Conservation (phyloP, 2,113 vertebrate genomes). For the Anoplopoma fimbria region DNA sequence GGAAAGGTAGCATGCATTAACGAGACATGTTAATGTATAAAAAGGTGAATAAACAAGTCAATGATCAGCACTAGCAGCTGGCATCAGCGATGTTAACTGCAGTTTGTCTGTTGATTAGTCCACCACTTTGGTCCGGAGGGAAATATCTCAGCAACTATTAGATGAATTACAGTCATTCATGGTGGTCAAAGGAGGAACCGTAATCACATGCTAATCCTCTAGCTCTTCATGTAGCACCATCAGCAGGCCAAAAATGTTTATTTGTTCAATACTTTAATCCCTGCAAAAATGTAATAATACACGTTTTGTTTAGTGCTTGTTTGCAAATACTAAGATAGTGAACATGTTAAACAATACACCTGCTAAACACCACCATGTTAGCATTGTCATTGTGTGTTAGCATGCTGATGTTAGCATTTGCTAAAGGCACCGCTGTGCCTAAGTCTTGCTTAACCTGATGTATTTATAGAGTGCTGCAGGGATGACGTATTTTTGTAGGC, state of each 20-base stretch:
- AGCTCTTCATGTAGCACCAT: neutral
- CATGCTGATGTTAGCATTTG: neutral
- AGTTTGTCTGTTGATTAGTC: neutral
- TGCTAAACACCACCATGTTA: neutral
- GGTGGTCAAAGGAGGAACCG: neutral
- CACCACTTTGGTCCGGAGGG: neutral
- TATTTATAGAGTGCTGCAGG: neutral
- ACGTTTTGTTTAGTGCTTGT: too few relatives aligned
- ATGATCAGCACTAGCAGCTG: neutral
- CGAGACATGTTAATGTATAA: neutral
- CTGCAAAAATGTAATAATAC: too few relatives aligned
- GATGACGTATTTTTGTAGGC: neutral
- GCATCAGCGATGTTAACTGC: neutral
- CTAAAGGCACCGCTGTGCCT: neutral
- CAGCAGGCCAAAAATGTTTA: neutral
- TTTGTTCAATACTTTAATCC: neutral
- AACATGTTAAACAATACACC: neutral
- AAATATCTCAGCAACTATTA: neutral
- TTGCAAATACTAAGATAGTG: neutral
- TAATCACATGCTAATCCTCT: neutral
- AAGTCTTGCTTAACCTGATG: neutral
- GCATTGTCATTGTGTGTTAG: neutral
- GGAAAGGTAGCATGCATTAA: constrained; percentile 16
- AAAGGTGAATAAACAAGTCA: neutral
- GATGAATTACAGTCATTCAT: neutral